Base-by-base conservation (phyloP, 2,113 vertebrate genomes). In the Peromyscus polionotus region DNA sequence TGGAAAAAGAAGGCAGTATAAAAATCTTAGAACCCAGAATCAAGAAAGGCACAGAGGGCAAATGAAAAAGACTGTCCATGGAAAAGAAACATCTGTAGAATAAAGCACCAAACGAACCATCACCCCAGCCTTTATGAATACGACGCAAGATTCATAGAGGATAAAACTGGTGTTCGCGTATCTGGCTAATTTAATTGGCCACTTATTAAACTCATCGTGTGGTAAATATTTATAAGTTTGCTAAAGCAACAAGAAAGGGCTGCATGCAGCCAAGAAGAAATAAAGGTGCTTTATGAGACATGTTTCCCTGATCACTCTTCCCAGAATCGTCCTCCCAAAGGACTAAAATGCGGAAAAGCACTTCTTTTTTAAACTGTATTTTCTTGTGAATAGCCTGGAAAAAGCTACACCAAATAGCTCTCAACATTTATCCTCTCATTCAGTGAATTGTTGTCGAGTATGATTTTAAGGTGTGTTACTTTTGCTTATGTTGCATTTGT, bases 101-200 rank as follows among this genome's bases (percentile, higher is more conserved):
- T 73, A 73, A 92, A 17, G 39, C 54, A 20, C 22, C 36, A 67
- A 83, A 51, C 1, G 39, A 33, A 28, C 14, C 9, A 42, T 88
- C 72, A 67, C 0, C 76, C 54, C 31, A 63, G 51, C 93, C 85
- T 54, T 83, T 31, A 73, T 54, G 0, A 42, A 76, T 76, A 51
- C 70, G 13, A 1, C 26, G 3, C 39, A 87, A 90, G 4, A 67
- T 90, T 81, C 22, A 93, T 0, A 79, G 48, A 89, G 84, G 14
- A 12, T 42, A 77, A 83, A 91, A 42, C 24, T 73, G 48, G 42
- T 67, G 77, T 24, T 95, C 7, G 16, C 79, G 54, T 59, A 26
- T 79, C 68, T 63, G 83, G 14, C 7, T 97, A 94, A 70, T 51
- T 87, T 88, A 94, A 77, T 93, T 72, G 68, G 0, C 9, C 19